Base-by-base conservation (phyloP, 2,797 vertebrate genomes). In the Argya squamiceps region DNA sequence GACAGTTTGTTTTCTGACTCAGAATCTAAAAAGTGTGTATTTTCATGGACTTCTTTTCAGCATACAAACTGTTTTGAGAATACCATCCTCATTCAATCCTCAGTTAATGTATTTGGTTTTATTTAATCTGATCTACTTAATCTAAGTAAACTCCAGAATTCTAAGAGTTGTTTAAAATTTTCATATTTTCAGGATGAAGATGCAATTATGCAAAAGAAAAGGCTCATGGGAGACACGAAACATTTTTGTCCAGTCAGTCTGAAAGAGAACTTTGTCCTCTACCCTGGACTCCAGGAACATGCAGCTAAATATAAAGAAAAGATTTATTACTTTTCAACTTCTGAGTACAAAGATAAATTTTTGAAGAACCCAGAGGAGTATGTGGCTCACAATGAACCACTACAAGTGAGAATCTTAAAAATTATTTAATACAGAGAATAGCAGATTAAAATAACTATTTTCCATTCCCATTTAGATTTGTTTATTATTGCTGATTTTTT, bases 171-270 rank as follows among this genome's bases (percentile, higher is more conserved):
- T 91, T 76, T 24, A 27, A 84, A 82, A 46, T 55, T 32, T 56
- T 90, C 79, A 4, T 92, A 46, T 95, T 98, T 85, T 73, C 95
- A 98, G 95, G 98, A 98, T 98, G 98, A 97, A 97, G 98, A 98
- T 14, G 93, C 60, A 84, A 23, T 50, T 74, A 80, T 92, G 59
- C 97, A 98, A 84, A 98, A 96, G 89, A 99, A 97, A 90, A 98
- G 98, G 78, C 95, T 97, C 37, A 91, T 99, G 89, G 99, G 99
- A 43, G 99, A 99, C 65, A 98, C 98, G n/a, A 98, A 97, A 41
- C 98, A 99, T 94, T 99, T 99, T 93, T 99, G 99, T 94, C 99
- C 99, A 7, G 99, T 99, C 93, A 97, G 98, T 91, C 98, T 99
- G 84, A 99, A 99, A 96, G 98, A 98, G 80, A 97, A 98, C 17